A percentile compares a stretch with the other conserved stretches of the same genome.
These are phyloP conservation scores for Dryocosmus kuriphilus DNA, from an alignment of 2,888 invertebrate species.

Conservation along the genomic window DNA sequence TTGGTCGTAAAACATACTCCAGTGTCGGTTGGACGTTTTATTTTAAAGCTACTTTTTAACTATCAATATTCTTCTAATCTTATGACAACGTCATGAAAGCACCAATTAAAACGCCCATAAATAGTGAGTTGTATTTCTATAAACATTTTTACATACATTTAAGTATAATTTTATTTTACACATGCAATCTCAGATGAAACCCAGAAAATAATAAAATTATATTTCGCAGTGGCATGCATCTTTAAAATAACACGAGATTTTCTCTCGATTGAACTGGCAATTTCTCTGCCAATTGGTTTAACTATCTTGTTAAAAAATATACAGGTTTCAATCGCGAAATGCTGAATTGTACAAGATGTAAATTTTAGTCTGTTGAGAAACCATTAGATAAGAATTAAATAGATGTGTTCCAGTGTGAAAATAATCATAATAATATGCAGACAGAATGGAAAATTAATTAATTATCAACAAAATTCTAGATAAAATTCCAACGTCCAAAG, in stretches of 20 bases:
- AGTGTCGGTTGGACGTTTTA: background rate
- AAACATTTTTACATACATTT: background rate
- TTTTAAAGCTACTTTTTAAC: background rate
- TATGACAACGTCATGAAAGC: background rate
- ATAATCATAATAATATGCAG: background rate
- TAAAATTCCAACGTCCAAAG: background rate
- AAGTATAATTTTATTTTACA: background rate
- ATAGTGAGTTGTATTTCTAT: background rate
- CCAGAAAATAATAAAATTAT: no score
- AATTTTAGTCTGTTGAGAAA: no score
- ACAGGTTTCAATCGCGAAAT: background rate
- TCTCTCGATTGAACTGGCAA: background rate
- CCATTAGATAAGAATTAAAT: background rate
- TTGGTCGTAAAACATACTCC: constrained; percentile 12
- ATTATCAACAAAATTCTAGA: background rate
- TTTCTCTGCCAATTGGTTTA: background rate
- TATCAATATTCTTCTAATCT: background rate
- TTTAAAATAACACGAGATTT: constrained; percentile 5
- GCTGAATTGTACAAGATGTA: background rate
- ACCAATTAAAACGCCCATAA: background rate
- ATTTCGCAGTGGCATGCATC: background rate
- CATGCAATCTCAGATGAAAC: no score
- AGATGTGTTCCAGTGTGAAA: background rate
- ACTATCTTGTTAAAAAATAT: background rate
- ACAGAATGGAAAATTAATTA: background rate